Base-by-base conservation (phyloP, 2,888 invertebrate species). In the Rapana venosa region DNA sequence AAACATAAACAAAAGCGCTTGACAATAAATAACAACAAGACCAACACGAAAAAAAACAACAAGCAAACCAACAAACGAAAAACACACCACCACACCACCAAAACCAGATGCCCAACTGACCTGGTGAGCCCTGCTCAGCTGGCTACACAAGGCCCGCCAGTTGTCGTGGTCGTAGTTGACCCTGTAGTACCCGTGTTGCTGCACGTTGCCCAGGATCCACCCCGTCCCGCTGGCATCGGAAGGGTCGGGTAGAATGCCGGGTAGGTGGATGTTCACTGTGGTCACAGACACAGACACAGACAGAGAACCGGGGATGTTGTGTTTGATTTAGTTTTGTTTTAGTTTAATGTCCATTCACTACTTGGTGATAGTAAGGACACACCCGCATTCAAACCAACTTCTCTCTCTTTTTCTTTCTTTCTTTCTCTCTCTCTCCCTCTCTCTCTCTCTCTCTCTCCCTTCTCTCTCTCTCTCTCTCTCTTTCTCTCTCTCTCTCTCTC, bases 61-160 rank as follows among this genome's bases (percentile, higher is more conserved):
- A n/a, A n/a, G n/a, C n/a, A n/a, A n/a, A n/a, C n/a, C n/a, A n/a
- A 15, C n/a, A 6, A 6, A 74, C 74, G 6, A 13, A 15, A 15
- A 61, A 15, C 74, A n/a, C 74, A 15, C 74, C 74, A 15, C 13
- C 74, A 26, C n/a, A 15, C 74, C 13, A 6, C 74, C 74, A 15
- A 32, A 17, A 13, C 35, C 81, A 26, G 6, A 30, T 35, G 47
- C 0, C 26, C 5, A 32, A 89, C 90, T 79, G 90, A 95, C 98
- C 26, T 96, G 97, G 0, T 97, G 96, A 0, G 97, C 96, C 81
- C 97, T 96, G 92, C 94, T 91, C 47, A 96, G 94, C 89, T 96
- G 96, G 13, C 92, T 87, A 26, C 94, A 93, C 22, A 96, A 91
- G 20, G 93, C 91, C 26, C 93, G 86, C 96, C 96, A 96, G 91